Evolutionary conservation across 2,888 invertebrate species (phyloP).

Genomic region (Nematopogon swammerdamellus): DNA sequence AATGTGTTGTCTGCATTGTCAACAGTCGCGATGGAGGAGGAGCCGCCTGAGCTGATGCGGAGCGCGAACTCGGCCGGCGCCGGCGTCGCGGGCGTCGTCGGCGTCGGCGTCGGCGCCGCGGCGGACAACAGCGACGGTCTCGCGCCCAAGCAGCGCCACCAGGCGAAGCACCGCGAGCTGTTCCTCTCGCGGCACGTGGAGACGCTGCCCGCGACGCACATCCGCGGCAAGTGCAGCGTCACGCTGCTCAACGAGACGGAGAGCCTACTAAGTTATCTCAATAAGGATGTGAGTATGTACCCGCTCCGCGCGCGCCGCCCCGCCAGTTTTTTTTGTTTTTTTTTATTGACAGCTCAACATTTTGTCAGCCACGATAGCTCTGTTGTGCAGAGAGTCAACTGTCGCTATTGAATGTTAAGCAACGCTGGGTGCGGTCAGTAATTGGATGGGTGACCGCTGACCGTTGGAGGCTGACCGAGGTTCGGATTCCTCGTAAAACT

Average conservation of each 20-base stretch:
- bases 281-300: conserved; percentile 83
- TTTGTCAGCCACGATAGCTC: too few relatives aligned
- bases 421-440: too few relatives aligned
- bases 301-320: conserved; percentile 20
- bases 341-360: conserved; percentile 6
- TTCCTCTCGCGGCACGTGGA: conserved; percentile 98
- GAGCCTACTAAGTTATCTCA: conserved; percentile 92
- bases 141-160: conserved; percentile 85
- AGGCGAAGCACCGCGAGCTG: conserved; percentile 95
- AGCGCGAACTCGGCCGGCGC: conserved; percentile 16
- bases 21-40: conserved; percentile 4
- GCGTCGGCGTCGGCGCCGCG: conserved; percentile 23
- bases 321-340: conserved; percentile 13
- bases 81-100: conserved; percentile 28
- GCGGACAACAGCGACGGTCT: conserved; percentile 53
- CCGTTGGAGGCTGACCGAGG: too few relatives aligned
- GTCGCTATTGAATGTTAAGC: too few relatives aligned
- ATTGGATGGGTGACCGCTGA: too few relatives aligned
- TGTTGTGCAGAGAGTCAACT: too few relatives aligned
- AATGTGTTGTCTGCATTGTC: not conserved
- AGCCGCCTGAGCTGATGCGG: conserved; percentile 4
- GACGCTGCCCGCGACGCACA: conserved; percentile 97
- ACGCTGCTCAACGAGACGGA: conserved; percentile 99
- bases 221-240: conserved; percentile 98
- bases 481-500: too few relatives aligned